A percentile compares a stretch with the other conserved stretches of the same genome.
Evolutionary conservation across 2,113 vertebrate species (phyloP).

Genomic region (Sminthopsis crassicaudata): DNA sequence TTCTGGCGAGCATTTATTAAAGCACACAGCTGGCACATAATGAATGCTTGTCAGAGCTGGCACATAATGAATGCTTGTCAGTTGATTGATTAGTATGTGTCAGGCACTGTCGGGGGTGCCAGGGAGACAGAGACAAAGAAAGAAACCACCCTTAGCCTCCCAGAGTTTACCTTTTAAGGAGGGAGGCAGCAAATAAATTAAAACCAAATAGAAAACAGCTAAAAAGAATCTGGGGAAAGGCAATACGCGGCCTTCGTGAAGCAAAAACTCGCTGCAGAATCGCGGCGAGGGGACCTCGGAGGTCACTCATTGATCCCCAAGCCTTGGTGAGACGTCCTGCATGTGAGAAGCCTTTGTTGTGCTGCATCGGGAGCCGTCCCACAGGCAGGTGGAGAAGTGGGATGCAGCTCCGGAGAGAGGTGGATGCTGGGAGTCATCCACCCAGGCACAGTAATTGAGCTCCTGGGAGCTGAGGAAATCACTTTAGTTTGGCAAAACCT

Average conservation of each 20-base stretch:
- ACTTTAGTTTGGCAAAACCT: conserved; percentile 21
- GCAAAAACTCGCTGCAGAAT: too few species aligned
- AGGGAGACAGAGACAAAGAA: neutral
- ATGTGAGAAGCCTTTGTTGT: neutral
- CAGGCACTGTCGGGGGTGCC: neutral
- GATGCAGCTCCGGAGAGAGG: neutral
- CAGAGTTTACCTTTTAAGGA: neutral
- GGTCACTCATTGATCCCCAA: neutral
- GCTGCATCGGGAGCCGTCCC: neutral
- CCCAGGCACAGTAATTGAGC: neutral
- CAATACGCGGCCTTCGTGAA: neutral
- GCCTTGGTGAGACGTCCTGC: neutral
- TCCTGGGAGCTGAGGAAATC: neutral
- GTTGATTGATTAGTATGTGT: neutral
- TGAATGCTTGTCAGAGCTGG: neutral
- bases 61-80: neutral
- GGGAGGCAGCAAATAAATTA: neutral
- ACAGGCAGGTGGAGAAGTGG: too few species aligned
- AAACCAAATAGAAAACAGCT: neutral
- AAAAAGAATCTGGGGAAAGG: neutral
- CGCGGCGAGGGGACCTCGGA: neutral
- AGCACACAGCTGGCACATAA: neutral
- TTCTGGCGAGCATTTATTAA: neutral
- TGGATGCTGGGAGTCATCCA: neutral
- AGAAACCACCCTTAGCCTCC: neutral